Conservation (phyloP, 2,113 vertebrate species). For the Archocentrus centrarchus region DNA sequence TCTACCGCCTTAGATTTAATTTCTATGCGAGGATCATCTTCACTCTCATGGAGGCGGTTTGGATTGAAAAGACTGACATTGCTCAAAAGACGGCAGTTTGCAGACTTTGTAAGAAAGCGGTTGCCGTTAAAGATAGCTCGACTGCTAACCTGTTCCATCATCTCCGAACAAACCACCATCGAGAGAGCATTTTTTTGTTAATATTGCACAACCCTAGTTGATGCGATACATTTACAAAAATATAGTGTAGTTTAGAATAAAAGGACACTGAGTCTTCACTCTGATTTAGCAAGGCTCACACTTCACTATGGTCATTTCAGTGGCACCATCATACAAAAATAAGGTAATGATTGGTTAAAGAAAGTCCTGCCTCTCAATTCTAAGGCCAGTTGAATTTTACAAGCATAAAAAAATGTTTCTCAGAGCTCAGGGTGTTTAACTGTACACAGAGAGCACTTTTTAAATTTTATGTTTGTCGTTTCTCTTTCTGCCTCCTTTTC, state of each 20-base stretch:
- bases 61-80: too few species aligned
- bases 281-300: neutral
- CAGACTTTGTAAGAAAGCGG: too few species aligned
- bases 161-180: too few species aligned
- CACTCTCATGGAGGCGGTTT: too few species aligned
- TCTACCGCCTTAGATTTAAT: too few species aligned
- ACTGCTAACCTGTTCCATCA: too few species aligned
- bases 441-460: neutral
- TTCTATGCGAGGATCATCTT: too few species aligned
- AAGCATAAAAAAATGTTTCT: neutral
- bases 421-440: neutral
- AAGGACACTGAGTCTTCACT: neutral
- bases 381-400: neutral
- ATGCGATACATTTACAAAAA: neutral
- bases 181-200: too few species aligned
- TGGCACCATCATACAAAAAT: neutral
- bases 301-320: neutral
- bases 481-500: slow-evolving; percentile 4
- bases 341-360: neutral
- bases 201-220: too few species aligned
- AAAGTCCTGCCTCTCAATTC: neutral
- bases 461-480: neutral
- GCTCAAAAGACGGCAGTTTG: too few species aligned
- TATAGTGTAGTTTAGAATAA: neutral
- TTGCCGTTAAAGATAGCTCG: too few species aligned